phyloP scores from a whole-genome alignment of 92 coral and sea anemone species.

The Scolanthus callimorphus region DNA sequence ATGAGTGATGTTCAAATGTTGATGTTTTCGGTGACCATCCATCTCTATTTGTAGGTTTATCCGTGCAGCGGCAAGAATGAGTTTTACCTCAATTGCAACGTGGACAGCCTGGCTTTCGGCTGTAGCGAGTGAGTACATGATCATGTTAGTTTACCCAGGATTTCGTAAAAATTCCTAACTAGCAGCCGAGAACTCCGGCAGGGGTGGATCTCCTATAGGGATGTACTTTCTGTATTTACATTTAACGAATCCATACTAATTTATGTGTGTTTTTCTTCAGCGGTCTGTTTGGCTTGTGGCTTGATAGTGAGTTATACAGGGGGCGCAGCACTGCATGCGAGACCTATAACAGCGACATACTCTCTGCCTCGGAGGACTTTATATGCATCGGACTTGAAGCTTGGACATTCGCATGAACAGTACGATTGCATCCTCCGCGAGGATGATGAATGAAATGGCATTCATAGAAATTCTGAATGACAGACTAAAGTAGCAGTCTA shows the following conservation, averaged over 20 bases:
- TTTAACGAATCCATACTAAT: neutral
- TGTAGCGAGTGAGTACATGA: conserved; percentile 97
- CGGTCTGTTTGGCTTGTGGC: conserved; percentile 80
- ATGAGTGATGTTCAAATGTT: too few species aligned
- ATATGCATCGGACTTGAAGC: conserved; percentile 68
- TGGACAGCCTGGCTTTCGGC: conserved; percentile 75
- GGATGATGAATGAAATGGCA: too few species aligned
- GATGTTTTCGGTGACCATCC: too few species aligned
- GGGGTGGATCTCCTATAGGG: too few species aligned
- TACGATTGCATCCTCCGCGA: too few species aligned
- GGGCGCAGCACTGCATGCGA: conserved; percentile 87
- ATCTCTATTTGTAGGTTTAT: conserved; percentile 65
- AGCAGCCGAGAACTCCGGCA: too few species aligned
- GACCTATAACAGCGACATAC: conserved; percentile 79
- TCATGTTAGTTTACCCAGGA: too few species aligned
- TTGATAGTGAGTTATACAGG: conserved; percentile 72
- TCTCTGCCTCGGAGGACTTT: conserved; percentile 74
- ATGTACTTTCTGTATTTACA: too few species aligned
- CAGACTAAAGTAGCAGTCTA: too few species aligned
- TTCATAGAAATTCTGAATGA: too few species aligned
- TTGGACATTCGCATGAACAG: conserved; percentile 64
- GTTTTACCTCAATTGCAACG: conserved; percentile 73
- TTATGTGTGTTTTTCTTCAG: conserved; percentile 17
- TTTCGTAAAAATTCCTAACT: too few species aligned
- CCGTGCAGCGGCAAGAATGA: conserved; percentile 92